These are phyloP conservation scores for Triops longicaudatus DNA, from an alignment of 1,140 invertebrate genomes.

Conservation along the genomic window DNA sequence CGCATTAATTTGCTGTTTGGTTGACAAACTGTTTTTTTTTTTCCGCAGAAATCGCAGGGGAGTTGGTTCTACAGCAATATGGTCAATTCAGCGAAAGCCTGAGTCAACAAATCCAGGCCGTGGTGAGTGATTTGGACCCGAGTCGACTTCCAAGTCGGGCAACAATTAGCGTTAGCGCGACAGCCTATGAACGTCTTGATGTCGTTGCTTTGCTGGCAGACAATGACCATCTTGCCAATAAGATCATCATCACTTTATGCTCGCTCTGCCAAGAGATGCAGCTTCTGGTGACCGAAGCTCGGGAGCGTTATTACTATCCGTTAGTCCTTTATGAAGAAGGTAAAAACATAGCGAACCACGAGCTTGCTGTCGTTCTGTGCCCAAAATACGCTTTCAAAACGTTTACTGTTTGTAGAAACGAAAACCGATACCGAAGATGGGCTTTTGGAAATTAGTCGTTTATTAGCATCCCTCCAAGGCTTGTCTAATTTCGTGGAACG, in stretches of 20 bases:
- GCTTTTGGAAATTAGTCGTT: conserved; percentile 44
- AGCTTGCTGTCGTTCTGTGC: not conserved
- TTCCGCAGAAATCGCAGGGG: not conserved
- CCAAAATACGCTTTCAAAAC: not conserved
- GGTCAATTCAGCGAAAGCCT: not conserved
- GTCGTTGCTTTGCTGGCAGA: not conserved
- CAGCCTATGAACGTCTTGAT: not conserved
- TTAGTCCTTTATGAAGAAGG: not conserved
- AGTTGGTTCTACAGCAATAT: not conserved
- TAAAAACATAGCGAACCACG: not conserved
- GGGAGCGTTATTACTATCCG: not conserved
- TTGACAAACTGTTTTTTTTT: not conserved
- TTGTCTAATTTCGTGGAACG: conserved; percentile 56
- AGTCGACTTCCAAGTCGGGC: not conserved
- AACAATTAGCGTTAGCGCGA: not conserved
- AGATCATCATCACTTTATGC: not conserved
- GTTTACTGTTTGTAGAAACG: not conserved
- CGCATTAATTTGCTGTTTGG: too few relatives aligned
- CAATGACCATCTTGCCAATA: not conserved
- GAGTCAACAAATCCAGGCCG: not conserved
- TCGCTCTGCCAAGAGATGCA: not conserved
- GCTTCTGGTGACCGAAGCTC: not conserved
- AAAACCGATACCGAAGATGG: conserved; percentile 40
- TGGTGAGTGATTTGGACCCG: not conserved
- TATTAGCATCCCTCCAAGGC: conserved; percentile 51